Percentiles rank a stretch among this genome's conserved stretches.
phyloP scores from a whole-genome alignment of 2,113 vertebrate species.

The rat (Rattus norvegicus) region GRCr8 NC_086035.1:7062001-7062500 shows the following conservation, averaged over 20 bases:
- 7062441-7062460: neutral
- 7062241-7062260: neutral
- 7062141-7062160: neutral
- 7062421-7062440: too few relatives aligned
- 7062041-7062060: neutral
- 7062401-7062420: neutral
- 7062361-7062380: neutral
- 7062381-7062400: neutral
- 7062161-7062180: neutral
- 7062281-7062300: neutral
- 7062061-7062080: neutral
- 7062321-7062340: neutral
- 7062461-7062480: neutral
- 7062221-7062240: neutral
- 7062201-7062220: neutral
- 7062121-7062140: neutral
- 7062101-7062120: neutral
- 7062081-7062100: neutral
- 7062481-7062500: constrained; percentile 6
- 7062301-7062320: neutral
- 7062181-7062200: too few relatives aligned
- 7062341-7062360: neutral
- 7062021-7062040: rapidly evolving
- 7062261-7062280: rapidly evolving
- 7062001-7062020: neutral